These are phyloP conservation scores for Penaeus indicus DNA, from an alignment of 1,140 invertebrate genomes.

Conservation along the genomic window DNA sequence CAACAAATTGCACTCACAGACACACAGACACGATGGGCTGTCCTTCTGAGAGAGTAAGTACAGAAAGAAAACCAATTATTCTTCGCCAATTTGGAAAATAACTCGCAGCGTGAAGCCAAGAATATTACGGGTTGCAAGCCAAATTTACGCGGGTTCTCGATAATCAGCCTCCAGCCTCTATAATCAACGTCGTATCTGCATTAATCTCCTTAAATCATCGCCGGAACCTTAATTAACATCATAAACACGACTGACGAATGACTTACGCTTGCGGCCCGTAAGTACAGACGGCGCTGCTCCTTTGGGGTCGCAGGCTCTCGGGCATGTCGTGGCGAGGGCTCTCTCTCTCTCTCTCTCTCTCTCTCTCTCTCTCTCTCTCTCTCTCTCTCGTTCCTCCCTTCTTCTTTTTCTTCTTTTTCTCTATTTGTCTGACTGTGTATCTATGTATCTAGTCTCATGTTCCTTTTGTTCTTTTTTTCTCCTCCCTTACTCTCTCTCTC, in stretches of 20 bases:
- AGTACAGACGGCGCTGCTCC: too few relatives aligned
- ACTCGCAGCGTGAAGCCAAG: conserved; percentile 34
- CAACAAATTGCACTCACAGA: background rate
- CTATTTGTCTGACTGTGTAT: too few relatives aligned
- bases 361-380: too few relatives aligned
- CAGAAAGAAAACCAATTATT: background rate
- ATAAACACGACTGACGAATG: conserved; percentile 53
- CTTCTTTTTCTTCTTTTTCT: too few relatives aligned
- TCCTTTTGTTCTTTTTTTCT: too few relatives aligned
- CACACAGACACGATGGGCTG: background rate
- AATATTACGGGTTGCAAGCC: conserved; percentile 48
- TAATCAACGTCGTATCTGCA: conserved; percentile 59
- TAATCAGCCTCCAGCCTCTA: conserved; percentile 60
- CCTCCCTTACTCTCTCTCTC: too few relatives aligned
- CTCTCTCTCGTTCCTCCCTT: too few relatives aligned
- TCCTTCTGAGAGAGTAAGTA: too few relatives aligned
- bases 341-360: too few relatives aligned
- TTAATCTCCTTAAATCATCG: conserved; percentile 61
- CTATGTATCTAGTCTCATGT: too few relatives aligned
- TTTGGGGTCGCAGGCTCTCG: too few relatives aligned
- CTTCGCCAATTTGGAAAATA: conserved; percentile 52
- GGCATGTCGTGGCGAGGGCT: too few relatives aligned
- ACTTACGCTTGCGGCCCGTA: conserved; percentile 33
- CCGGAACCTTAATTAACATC: conserved; percentile 57
- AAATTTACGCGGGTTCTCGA: conserved; percentile 58